phyloP scores from a whole-genome alignment of 2,113 vertebrate genomes.

The Pangasianodon hypophthalmus region DNA sequence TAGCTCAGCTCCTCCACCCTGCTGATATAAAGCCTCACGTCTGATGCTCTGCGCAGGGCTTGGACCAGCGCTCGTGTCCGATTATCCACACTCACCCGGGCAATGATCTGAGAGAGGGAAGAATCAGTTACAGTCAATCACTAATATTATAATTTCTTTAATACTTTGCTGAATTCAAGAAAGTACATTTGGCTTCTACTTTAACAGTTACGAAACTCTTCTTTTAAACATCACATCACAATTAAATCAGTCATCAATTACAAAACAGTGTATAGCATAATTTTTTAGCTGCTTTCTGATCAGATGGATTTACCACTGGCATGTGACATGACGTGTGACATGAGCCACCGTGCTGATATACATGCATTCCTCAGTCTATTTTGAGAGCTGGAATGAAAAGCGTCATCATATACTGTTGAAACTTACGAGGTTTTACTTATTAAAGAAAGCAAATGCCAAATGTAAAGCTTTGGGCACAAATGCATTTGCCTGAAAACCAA shows the following conservation, averaged over 20 bases:
- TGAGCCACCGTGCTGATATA: not conserved
- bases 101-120: slow-evolving; percentile 84
- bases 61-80: slow-evolving; percentile 90
- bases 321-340: not conserved
- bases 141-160: not conserved
- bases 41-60: slow-evolving; percentile 84
- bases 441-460: not conserved
- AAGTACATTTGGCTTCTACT: not conserved
- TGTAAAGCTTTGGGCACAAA: not conserved
- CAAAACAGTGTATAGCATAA: not conserved
- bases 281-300: not conserved
- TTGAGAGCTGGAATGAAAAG: not conserved
- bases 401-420: not conserved
- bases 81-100: slow-evolving; percentile 94
- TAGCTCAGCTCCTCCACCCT: slow-evolving; percentile 93
- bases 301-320: not conserved
- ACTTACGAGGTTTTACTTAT: not conserved
- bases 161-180: not conserved
- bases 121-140: not conserved
- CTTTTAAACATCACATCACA: not conserved
- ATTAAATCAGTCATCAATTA: not conserved
- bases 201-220: not conserved
- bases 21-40: slow-evolving; percentile 86
- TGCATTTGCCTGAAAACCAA: not conserved
- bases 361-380: not conserved